Base-by-base conservation (phyloP, 2,113 vertebrate species). In the Galbula dea region DNA sequence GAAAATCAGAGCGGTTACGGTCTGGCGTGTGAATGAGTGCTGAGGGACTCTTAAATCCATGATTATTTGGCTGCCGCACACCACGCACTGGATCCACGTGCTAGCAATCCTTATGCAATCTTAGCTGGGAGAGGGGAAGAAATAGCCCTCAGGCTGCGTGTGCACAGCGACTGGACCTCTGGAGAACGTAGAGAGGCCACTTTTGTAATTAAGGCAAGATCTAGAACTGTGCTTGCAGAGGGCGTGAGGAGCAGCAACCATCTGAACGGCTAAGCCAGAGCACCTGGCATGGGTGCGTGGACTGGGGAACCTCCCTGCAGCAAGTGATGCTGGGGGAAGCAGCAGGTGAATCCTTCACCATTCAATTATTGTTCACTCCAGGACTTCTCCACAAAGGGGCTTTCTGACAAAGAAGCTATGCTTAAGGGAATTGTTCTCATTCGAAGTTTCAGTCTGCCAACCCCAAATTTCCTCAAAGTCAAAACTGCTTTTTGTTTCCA, bases 1-100 rank as follows among this genome's bases (percentile, higher is more conserved):
- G 96, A 95, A 96, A 96, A 96, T 96, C 91, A 95, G 95, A 95
- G 94, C 93, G 79, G 94, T 96, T 96, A 96, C 52, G 89, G 95
- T 96, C 96, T 95, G 91, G 95, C 91, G 91, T 96, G 94, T 96
- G 93, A 96, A 96, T 96, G 94, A 94, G 95, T 80, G 96, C 93
- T 95, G 95, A 95, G 94, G 95, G 96, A 96, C 96, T 96, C 94
- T 96, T 96, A 96, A 96, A 96, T 96, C 95, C 94, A 94, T 71
- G 96, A 94, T 96, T 96, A 96, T 96, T 96, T 96, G 96, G 94
- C 95, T 96, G 94, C 93, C 55, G 85, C 96, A 95, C 94, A 96
- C 95, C 95, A 96, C 46, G 95, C 90, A 93, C 92, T 94, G 94
- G 57, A 87, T 94, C 95, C 96, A 96, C 93, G 87, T 96, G 93